phyloP scores from a whole-genome alignment of 2,888 invertebrate species.

The Gerris lacustris region DNA sequence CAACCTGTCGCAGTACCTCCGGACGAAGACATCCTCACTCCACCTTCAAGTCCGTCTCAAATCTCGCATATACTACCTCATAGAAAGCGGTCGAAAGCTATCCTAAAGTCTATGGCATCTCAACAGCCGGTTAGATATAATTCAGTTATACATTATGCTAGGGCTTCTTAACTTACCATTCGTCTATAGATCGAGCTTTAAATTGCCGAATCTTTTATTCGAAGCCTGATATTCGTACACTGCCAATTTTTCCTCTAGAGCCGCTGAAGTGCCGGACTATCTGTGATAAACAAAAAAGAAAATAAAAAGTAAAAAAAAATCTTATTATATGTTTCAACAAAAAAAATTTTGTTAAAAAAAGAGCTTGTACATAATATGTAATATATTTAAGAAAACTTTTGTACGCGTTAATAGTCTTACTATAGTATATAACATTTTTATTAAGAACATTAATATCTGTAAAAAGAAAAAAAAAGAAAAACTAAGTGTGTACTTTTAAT shows the following conservation, averaged over 20 bases:
- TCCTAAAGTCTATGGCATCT: constrained; percentile 52
- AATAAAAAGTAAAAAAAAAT: neutral
- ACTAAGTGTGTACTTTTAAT: neutral
- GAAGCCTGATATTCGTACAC: too few relatives aligned
- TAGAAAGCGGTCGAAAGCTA: constrained; percentile 65
- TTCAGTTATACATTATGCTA: constrained; percentile 79
- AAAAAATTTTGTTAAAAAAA: too few relatives aligned
- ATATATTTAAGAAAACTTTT: too few relatives aligned
- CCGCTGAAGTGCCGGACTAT: neutral
- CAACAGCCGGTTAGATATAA: constrained; percentile 42
- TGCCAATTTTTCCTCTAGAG: too few relatives aligned
- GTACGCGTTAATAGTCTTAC: too few relatives aligned
- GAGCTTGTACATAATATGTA: too few relatives aligned
- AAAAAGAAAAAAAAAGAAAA: too few relatives aligned
- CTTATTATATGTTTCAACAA: too few relatives aligned
- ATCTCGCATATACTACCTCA: constrained; percentile 54
- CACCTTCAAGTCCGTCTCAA: constrained; percentile 41
- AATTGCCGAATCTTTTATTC: too few relatives aligned
- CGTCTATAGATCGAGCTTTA: too few relatives aligned
- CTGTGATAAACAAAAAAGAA: neutral
- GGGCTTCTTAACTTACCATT: constrained; percentile 24
- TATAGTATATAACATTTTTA: too few relatives aligned
- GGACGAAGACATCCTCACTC: constrained; percentile 37
- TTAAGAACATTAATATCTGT: too few relatives aligned
- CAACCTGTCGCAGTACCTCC: neutral